phyloP scores from a whole-genome alignment of 2,113 vertebrate species.

The Paratilapia polleni region DNA sequence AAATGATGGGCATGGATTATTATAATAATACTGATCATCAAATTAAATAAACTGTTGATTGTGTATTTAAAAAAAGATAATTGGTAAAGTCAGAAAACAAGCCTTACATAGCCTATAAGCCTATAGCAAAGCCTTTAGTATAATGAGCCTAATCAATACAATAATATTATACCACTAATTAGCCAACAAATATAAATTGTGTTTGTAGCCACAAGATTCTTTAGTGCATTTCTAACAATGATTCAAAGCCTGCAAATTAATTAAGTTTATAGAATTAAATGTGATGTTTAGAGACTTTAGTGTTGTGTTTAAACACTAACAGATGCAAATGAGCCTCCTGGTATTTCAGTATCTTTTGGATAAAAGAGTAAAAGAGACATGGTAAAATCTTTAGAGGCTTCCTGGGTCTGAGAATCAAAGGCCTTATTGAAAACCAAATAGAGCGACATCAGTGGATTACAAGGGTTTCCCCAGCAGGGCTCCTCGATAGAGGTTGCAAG shows the following conservation, averaged over 20 bases:
- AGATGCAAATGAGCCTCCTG: slow-evolving; percentile 70
- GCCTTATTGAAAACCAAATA: slow-evolving; percentile 77
- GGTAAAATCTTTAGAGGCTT: slow-evolving; percentile 68
- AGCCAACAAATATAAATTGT: slow-evolving; percentile 15
- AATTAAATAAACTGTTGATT: not conserved
- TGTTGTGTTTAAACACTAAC: slow-evolving; percentile 66
- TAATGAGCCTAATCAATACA: not conserved
- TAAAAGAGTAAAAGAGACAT: slow-evolving; percentile 50
- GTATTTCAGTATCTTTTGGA: slow-evolving; percentile 60
- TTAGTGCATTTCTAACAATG: not conserved
- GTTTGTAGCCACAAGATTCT: not conserved
- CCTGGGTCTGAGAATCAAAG: slow-evolving; percentile 77
- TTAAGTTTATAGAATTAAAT: slow-evolving; percentile 18
- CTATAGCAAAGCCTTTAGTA: not conserved
- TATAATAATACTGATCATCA: not conserved
- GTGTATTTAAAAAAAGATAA: not conserved
- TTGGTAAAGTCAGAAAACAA: not conserved
- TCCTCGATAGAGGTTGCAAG: slow-evolving; percentile 43
- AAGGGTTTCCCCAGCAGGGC: slow-evolving; percentile 68
- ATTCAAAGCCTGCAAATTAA: slow-evolving; percentile 1
- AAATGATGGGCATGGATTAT: not conserved
- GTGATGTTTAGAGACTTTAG: slow-evolving; percentile 28
- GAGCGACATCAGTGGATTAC: slow-evolving; percentile 78
- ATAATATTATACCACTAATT: not conserved
- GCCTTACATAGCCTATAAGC: not conserved